Evolutionary conservation across 2,797 vertebrate genomes (phyloP).

Genomic region (Phyllotis vaccarum): DNA sequence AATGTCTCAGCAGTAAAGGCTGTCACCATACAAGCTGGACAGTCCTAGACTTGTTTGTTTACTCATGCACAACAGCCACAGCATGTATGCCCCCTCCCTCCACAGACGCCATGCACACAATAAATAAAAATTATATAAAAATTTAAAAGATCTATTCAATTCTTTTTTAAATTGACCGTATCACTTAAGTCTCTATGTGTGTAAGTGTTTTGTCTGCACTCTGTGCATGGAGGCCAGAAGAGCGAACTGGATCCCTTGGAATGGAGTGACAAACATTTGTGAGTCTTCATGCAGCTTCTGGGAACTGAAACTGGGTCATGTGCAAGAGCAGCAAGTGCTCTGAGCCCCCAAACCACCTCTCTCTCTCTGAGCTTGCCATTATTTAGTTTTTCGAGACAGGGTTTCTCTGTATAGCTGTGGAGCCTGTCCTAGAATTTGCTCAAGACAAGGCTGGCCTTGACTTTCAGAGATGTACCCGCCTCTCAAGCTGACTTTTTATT

Average conservation of each 20-base stretch:
- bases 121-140: not conserved
- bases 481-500: not conserved
- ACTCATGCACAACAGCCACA: not conserved
- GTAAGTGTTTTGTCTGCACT: not conserved
- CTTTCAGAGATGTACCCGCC: too few relatives aligned
- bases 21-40: not conserved
- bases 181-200: not conserved
- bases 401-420: too few relatives aligned
- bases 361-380: not conserved
- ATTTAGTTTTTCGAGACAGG: too few relatives aligned
- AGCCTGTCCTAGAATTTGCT: too few relatives aligned
- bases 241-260: not conserved
- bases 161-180: not conserved
- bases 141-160: not conserved
- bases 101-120: not conserved
- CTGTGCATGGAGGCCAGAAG: not conserved
- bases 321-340: not conserved
- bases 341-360: not conserved
- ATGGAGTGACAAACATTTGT: not conserved
- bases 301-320: not conserved
- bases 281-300: not conserved
- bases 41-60: not conserved
- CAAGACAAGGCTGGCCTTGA: too few relatives aligned
- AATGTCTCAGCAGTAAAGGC: not conserved
- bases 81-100: not conserved